Evolutionary conservation across 1,140 invertebrate species (phyloP).

Genomic region (Heterodera schachtii): DNA sequence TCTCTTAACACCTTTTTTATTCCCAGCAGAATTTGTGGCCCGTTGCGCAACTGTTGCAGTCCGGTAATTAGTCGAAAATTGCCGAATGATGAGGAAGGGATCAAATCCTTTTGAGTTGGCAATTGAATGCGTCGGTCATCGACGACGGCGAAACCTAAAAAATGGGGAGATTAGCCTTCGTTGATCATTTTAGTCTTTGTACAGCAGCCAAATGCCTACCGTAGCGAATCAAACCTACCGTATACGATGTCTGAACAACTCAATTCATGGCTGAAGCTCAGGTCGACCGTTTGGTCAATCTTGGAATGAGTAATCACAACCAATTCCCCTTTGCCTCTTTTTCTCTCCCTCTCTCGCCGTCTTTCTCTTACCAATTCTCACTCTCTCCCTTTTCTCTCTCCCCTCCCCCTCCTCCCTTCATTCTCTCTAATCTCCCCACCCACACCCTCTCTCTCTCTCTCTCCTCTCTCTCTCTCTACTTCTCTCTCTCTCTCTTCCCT

Average conservation of each 20-base stretch:
- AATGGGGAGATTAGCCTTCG: not conserved
- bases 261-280: constrained; percentile 19
- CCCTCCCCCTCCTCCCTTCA: too few relatives aligned
- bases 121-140: not conserved
- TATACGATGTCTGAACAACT: constrained; percentile 28
- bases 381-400: too few relatives aligned
- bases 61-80: constrained; percentile 24
- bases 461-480: too few relatives aligned
- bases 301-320: not conserved
- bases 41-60: not conserved
- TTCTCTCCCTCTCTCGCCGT: too few relatives aligned
- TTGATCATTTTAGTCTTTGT: not conserved
- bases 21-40: constrained; percentile 16
- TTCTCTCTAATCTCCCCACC: too few relatives aligned
- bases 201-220: too few relatives aligned
- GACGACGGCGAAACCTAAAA: constrained; percentile 12
- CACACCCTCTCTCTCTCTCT: too few relatives aligned
- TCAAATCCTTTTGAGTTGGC: constrained; percentile 14
- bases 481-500: not conserved
- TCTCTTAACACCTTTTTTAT: constrained; percentile 2
- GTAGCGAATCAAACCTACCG: not conserved
- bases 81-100: constrained; percentile 17
- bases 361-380: too few relatives aligned
- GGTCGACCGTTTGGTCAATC: constrained; percentile 8
- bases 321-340: too few relatives aligned